Evolutionary conservation across 2,888 invertebrate genomes (phyloP), one percentile per base, ranked within the genome.

Genomic region (Xanthostigma xanthostigma): DNA sequence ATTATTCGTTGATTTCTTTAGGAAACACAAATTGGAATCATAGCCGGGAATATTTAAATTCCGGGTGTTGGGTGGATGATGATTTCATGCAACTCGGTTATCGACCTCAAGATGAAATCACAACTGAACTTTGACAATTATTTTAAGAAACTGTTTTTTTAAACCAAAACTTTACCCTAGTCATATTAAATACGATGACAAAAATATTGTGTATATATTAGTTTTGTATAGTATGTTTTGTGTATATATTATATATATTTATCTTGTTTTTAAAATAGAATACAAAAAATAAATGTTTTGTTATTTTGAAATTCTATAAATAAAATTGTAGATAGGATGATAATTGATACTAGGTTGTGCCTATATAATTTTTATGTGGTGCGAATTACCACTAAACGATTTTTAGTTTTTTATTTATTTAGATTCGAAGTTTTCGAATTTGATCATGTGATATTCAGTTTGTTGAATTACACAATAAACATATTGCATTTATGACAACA

Each of bases 81-180:
- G 88, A 88, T 66, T 83, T 86, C 62, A 82, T 83, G 58, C 84
- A 85, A 62, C 75, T 89, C 65, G 86, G 87, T 50, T 84, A 86
- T 65, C 74, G 89, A 59, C 89, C 89, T 44, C 89, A 89, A 69
- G 89, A 89, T 67, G 88, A 89, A 70, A 84, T 88, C 58, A 88
- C 88, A 60, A 88, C 88, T 59, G 88, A 88, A 73, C 75, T 87
- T 66, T 88, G 71, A 69, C 54, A 36, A 48, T 53, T 44, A 51
- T 51, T 12, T 5, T 38, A 38, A 38, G 38, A 13, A 38, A 6
- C 8, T 12, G 27, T 42, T 42, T 42, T 42, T 42, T 42, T 39
- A 39, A 39, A 12, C 40, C 12, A 39, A 39, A 27, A 27, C 27
- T 27, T 39, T 39, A 39, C 17, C 40, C 40, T 39, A 39, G 40